Evolutionary conservation across 2,113 vertebrate genomes (phyloP).

Genomic region (Phoenicopterus ruber): DNA sequence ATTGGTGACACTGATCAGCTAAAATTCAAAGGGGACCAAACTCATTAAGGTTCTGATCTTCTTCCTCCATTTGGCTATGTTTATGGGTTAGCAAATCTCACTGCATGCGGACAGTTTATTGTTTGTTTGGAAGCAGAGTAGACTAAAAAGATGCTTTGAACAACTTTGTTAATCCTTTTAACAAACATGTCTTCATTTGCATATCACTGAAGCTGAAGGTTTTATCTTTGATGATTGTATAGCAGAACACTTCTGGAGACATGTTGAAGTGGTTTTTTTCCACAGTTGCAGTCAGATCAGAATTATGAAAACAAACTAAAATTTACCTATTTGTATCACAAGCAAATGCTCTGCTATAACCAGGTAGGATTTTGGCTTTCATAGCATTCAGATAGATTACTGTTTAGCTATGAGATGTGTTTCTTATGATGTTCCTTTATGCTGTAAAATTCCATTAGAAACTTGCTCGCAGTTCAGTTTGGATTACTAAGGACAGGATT

Average conservation of each 20-base stretch:
- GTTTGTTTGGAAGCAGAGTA: slow-evolving; percentile 53
- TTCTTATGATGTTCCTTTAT: neutral
- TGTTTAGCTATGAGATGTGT: neutral
- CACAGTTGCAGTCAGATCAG: neutral
- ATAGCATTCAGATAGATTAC: neutral
- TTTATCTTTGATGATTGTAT: slow-evolving; percentile 49
- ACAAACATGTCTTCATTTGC: slow-evolving; percentile 55
- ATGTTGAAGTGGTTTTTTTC: neutral
- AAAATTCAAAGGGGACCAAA: slow-evolving; percentile 54
- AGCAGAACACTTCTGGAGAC: slow-evolving; percentile 6
- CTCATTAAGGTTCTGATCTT: slow-evolving; percentile 10
- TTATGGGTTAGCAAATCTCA: slow-evolving; percentile 34
- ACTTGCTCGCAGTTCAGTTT: neutral
- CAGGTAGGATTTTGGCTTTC: neutral
- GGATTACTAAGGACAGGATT: neutral
- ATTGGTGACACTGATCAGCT: slow-evolving; percentile 59
- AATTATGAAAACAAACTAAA: neutral
- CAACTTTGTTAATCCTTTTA: slow-evolving; percentile 55
- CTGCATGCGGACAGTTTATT: slow-evolving; percentile 31
- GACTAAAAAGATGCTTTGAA: slow-evolving; percentile 50
- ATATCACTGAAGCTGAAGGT: neutral
- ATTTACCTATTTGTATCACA: neutral
- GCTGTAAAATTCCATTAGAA: neutral
- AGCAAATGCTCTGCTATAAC: neutral
- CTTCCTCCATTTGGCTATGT: slow-evolving; percentile 38